Conservation (phyloP, 2,113 vertebrate species). For the Erythrocercus mccallii region DNA sequence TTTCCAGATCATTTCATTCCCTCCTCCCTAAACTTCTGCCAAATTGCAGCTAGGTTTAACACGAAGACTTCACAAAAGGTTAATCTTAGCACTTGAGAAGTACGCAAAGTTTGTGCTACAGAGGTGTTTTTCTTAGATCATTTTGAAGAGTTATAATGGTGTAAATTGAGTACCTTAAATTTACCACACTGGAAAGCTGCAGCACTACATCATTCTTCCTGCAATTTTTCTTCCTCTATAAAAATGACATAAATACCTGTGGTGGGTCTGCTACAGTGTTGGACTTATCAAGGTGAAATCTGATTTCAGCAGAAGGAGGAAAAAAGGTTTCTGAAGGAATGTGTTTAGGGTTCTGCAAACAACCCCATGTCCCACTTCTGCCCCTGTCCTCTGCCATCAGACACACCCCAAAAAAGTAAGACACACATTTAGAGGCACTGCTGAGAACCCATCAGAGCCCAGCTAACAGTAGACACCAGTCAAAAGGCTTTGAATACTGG, state of each 20-base stretch:
- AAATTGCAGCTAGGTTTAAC: not conserved
- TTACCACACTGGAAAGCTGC: not conserved
- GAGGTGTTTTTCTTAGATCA: not conserved
- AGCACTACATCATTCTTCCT: not conserved
- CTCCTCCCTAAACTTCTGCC: not conserved
- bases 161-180: not conserved
- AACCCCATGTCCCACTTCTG: not conserved
- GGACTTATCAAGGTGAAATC: not conserved
- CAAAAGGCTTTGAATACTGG: not conserved
- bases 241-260: not conserved
- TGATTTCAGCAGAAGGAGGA: not conserved
- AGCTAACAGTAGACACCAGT: not conserved
- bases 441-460: not conserved
- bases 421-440: not conserved
- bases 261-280: not conserved
- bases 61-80: not conserved
- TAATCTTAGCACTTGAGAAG: not conserved
- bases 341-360: not conserved
- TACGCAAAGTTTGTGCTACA: not conserved
- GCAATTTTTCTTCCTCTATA: not conserved
- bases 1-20: conserved; percentile 5
- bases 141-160: not conserved
- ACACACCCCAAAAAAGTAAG: not conserved
- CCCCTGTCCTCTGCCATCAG: not conserved
- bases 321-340: not conserved